Evolutionary conservation across 2,888 invertebrate genomes (phyloP).

Genomic region (Tipula unca): DNA sequence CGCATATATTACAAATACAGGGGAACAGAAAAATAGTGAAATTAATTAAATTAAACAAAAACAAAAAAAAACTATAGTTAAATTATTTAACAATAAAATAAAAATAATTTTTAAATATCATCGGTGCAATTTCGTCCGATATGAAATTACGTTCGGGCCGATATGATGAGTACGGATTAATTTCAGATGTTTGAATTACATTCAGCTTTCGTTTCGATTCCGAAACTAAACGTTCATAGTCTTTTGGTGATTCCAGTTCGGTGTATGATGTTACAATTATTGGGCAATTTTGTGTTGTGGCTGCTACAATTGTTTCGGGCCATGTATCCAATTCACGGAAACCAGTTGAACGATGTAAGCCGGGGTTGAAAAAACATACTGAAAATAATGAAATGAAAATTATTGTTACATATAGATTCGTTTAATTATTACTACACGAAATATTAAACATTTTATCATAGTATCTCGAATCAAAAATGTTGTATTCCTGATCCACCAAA

Average conservation of each 20-base stretch:
- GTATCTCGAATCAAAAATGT: background rate
- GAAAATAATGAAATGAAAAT: slow-evolving; percentile 29
- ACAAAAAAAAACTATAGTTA: background rate
- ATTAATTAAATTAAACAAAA: background rate
- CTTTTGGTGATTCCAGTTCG: slow-evolving; percentile 54
- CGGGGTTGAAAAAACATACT: slow-evolving; percentile 67
- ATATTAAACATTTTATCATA: no score
- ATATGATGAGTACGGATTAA: slow-evolving; percentile 58
- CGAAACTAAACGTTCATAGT: slow-evolving; percentile 49
- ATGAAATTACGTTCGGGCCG: slow-evolving; percentile 67
- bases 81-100: slow-evolving; percentile 45
- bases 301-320: slow-evolving; percentile 52
- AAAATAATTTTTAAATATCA: slow-evolving; percentile 65
- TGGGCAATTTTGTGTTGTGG: slow-evolving; percentile 49
- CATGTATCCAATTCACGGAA: slow-evolving; percentile 56
- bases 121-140: slow-evolving; percentile 58
- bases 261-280: slow-evolving; percentile 61
- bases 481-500: no score
- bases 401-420: background rate
- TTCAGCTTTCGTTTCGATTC: slow-evolving; percentile 45
- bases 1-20: background rate
- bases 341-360: slow-evolving; percentile 57
- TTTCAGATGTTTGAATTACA: slow-evolving; percentile 46
- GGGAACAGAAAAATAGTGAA: background rate
- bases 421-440: no score